These are phyloP conservation scores for Diploptera punctata DNA, from an alignment of 2,888 invertebrate species.

Conservation along the genomic window DNA sequence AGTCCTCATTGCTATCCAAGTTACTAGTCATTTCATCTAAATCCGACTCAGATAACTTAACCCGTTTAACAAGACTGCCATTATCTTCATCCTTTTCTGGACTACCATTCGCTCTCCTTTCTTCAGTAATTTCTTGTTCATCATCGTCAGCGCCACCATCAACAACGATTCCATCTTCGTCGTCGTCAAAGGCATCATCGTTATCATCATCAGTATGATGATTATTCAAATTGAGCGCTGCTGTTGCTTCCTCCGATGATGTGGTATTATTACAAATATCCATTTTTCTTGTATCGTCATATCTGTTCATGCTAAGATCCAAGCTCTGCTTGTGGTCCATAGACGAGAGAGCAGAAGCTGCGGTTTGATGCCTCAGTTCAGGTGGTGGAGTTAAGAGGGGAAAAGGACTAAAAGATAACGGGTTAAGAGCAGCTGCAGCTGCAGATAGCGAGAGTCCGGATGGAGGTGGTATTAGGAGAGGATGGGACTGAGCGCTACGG, in stretches of 20 bases:
- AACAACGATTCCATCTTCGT: constrained; percentile 75
- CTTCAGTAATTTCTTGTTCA: constrained; percentile 59
- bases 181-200: constrained; percentile 66
- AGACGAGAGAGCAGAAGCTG: constrained; percentile 62
- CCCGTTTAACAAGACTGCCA: constrained; percentile 66
- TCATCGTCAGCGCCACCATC: constrained; percentile 76
- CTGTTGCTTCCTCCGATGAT: constrained; percentile 55
- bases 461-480: constrained; percentile 76
- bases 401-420: constrained; percentile 79
- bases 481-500: constrained; percentile 84
- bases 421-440: constrained; percentile 68
- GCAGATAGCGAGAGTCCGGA: constrained; percentile 65
- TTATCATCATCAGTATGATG: constrained; percentile 52
- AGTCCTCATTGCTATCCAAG: constrained; percentile 69
- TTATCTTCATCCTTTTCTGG: constrained; percentile 68
- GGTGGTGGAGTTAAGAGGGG: constrained; percentile 65
- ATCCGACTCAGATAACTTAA: constrained; percentile 62
- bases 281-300: constrained; percentile 53
- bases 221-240: constrained; percentile 52
- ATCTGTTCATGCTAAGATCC: constrained; percentile 59
- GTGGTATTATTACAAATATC: constrained; percentile 54
- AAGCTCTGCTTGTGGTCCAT: constrained; percentile 70
- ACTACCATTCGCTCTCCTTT: constrained; percentile 51
- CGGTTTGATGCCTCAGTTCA: constrained; percentile 56
- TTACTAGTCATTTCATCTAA: constrained; percentile 63